A percentile compares a stretch with the other conserved stretches of the same genome.
Evolutionary conservation across 2,113 vertebrate genomes (phyloP).

Genomic region (Laticauda colubrina): DNA sequence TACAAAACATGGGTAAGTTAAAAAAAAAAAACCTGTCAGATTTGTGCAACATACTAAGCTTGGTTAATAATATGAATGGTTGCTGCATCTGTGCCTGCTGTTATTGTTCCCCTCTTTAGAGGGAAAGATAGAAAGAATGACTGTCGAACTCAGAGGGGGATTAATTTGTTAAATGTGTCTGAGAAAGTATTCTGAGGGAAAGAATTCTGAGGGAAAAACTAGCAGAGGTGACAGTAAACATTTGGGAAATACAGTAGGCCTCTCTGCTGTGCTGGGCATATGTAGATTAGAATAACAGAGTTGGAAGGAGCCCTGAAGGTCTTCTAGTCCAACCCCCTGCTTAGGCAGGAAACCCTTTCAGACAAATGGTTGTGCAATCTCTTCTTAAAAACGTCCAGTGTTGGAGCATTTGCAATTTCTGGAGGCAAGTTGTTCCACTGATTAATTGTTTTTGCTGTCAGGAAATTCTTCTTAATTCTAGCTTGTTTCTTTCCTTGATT

Average conservation of each 20-base stretch:
- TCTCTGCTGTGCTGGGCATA: neutral
- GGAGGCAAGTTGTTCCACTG: neutral
- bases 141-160: neutral
- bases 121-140: neutral
- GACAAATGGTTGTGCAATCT: neutral
- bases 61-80: neutral
- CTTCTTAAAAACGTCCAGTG: neutral
- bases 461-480: neutral
- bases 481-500: neutral
- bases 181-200: neutral
- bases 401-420: neutral
- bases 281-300: neutral
- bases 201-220: neutral
- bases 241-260: neutral
- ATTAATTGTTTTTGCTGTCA: neutral
- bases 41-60: neutral
- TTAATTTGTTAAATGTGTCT: neutral
- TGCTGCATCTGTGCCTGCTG: neutral
- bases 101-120: neutral
- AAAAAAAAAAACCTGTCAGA: neutral
- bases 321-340: neutral
- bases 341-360: neutral
- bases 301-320: neutral
- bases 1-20: neutral
- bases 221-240: neutral